Base-by-base conservation (phyloP, 1,140 invertebrate genomes). In the Atta texana region DNA sequence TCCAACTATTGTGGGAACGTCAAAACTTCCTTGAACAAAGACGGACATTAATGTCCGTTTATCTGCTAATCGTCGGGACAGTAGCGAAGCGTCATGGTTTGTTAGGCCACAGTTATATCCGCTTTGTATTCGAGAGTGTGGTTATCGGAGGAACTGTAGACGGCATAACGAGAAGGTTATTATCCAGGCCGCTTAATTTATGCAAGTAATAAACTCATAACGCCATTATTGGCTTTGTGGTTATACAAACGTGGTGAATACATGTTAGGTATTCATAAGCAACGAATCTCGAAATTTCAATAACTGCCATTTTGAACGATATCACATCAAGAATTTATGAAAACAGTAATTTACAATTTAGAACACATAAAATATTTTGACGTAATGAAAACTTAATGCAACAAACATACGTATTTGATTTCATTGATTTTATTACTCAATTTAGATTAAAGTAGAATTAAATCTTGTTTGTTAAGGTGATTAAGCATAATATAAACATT, bases 61-160 rank as follows among this genome's bases (percentile, higher is more conserved):
- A 85, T 78, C 82, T 49, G 69, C 75, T 76, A 76, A 85, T 85
- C 74, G 63, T 85, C 75, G 61, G 57, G 55, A 82, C 59, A 77
- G 74, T 49, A 69, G 34, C 53, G 24, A n/a, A 78, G 63, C 61
- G 61, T 66, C 74, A 78, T 49, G 71, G 72, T 76, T 85, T 78
- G 82, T 78, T 78, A 78, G 49, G 61, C 44, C 24, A 78, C 51
- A 78, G 75, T 78, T 78, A 78, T 78, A 78, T 78, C 59, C 82
- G 63, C 71, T 78, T 76, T 85, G 71, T 85, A 66, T 85, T 85
- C 82, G 82, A 66, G 59, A 78, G 53, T 55, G 82, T 49, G 63
- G 61, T 85, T 78, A 85, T 85, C 82, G 71, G 75, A 64, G 82
- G 74, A 85, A 85, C 82, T 53, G 82, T 85, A 85, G 82, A 77